phyloP scores from a whole-genome alignment of 2,888 invertebrate species.

The Melanotus villosus region DNA sequence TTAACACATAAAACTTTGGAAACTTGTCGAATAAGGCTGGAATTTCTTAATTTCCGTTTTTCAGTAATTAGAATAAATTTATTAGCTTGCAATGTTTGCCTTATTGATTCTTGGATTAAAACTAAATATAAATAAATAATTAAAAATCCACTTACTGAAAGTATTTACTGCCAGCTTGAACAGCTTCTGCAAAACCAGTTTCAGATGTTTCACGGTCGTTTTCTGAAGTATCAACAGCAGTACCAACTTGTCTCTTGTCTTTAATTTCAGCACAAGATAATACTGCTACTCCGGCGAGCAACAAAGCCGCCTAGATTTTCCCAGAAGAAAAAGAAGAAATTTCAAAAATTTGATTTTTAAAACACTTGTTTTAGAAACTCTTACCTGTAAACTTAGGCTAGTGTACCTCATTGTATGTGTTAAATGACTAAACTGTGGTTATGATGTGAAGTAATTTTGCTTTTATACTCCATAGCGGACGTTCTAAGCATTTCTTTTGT shows the following conservation, averaged over 20 bases:
- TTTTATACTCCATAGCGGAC: constrained; percentile 44
- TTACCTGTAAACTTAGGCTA: constrained; percentile 35
- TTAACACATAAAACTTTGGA: too few species aligned
- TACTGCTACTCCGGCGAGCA: constrained; percentile 28
- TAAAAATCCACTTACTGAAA: constrained; percentile 67
- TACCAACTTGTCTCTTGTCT: constrained; percentile 44
- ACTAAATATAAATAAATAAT: background rate
- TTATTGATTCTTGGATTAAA: too few species aligned
- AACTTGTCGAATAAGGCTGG: too few species aligned
- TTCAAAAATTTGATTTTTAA: constrained; percentile 8
- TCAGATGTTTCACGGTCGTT: constrained; percentile 35
- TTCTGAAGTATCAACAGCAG: constrained; percentile 26
- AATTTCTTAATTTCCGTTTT: too few species aligned
- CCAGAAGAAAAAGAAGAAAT: background rate
- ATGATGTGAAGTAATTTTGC: constrained; percentile 19
- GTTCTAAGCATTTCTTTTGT: constrained; percentile 45
- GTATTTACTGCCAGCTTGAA: constrained; percentile 67
- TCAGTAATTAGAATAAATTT: too few species aligned
- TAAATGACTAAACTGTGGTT: constrained; percentile 14
- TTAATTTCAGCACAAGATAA: constrained; percentile 32
- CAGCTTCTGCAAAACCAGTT: constrained; percentile 43
- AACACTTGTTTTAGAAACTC: too few species aligned
- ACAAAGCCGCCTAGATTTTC: constrained; percentile 20
- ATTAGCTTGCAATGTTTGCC: too few species aligned
- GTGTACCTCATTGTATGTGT: constrained; percentile 29